Evolutionary conservation across 2,797 vertebrate species (phyloP).

Genomic region (Odontamblyopus rebecca): DNA sequence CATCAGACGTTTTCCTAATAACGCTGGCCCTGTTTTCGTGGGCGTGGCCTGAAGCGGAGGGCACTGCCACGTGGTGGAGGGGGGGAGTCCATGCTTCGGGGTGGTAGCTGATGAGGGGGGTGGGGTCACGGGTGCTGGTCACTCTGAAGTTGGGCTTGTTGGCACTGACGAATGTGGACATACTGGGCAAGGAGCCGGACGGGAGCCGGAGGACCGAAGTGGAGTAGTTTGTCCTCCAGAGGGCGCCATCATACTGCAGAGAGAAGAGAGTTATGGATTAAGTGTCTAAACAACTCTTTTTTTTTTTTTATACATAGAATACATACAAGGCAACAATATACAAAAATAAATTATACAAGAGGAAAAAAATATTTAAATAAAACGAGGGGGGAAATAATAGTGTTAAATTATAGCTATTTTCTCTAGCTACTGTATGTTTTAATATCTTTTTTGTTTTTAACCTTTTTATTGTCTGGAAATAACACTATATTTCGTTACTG

Average conservation of each 20-base stretch:
- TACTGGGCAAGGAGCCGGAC: slow-evolving; percentile 85
- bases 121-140: slow-evolving; percentile 87
- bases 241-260: slow-evolving; percentile 26
- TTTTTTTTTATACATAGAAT: too few relatives aligned
- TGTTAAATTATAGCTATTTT: too few relatives aligned
- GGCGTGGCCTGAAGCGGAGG: slow-evolving; percentile 60
- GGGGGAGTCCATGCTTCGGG: slow-evolving; percentile 76
- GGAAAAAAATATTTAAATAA: too few relatives aligned
- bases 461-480: too few relatives aligned
- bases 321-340: too few relatives aligned
- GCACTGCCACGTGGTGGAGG: slow-evolving; percentile 61
- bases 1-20: slow-evolving; percentile 96
- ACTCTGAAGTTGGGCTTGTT: slow-evolving; percentile 90
- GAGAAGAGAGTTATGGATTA: neutral
- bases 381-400: too few relatives aligned
- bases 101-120: slow-evolving; percentile 84
- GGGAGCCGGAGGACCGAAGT: slow-evolving; percentile 74
- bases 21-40: slow-evolving; percentile 91
- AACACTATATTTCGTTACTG: too few relatives aligned
- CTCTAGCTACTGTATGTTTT: too few relatives aligned
- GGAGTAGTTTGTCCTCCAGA: slow-evolving; percentile 57
- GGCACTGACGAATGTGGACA: slow-evolving; percentile 89
- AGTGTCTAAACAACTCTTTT: neutral
- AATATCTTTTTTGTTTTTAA: too few relatives aligned
- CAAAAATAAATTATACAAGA: too few relatives aligned